phyloP scores from a whole-genome alignment of 1,140 invertebrate species.

The Drosophila saltans region DNA sequence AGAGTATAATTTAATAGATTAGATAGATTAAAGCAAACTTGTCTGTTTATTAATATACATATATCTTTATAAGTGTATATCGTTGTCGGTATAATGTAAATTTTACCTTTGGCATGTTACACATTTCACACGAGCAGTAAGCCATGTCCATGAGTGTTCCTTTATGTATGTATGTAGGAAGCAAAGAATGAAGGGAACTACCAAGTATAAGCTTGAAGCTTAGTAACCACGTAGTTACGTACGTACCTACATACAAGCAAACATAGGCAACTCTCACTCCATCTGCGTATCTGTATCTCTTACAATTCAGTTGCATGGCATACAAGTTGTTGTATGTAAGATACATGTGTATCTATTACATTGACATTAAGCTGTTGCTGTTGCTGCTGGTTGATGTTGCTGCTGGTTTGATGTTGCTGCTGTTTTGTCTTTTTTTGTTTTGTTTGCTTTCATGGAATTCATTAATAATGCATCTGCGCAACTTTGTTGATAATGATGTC shows the following conservation, averaged over 20 bases:
- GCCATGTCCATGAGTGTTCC: conserved; percentile 6
- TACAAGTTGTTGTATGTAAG: conserved; percentile 18
- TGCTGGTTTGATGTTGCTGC: conserved; percentile 7
- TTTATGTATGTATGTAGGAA: conserved; percentile 25
- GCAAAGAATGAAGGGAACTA: conserved; percentile 16
- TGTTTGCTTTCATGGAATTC: conserved; percentile 62
- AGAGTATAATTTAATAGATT: too few relatives aligned
- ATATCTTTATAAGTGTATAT: background rate
- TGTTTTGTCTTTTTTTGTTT: conserved; percentile 2
- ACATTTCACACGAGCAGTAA: background rate
- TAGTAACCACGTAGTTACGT: background rate
- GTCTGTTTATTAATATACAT: too few relatives aligned
- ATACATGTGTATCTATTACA: conserved; percentile 41
- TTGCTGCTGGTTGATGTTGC: conserved; percentile 25
- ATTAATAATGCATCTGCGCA: conserved; percentile 68
- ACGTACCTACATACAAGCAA: too few relatives aligned
- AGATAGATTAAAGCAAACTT: too few relatives aligned
- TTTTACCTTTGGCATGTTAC: background rate
- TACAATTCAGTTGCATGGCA: conserved; percentile 28
- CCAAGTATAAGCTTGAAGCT: background rate
- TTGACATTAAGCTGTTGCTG: conserved; percentile 18
- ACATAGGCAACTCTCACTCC: background rate
- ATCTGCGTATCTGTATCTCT: conserved; percentile 15
- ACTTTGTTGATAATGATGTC: conserved; percentile 25
- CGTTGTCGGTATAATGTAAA: background rate